Percentiles rank a stretch among this genome's conserved stretches.
Conservation (phyloP, 1,140 invertebrate species). For the Zaprionus vittiger region DNA sequence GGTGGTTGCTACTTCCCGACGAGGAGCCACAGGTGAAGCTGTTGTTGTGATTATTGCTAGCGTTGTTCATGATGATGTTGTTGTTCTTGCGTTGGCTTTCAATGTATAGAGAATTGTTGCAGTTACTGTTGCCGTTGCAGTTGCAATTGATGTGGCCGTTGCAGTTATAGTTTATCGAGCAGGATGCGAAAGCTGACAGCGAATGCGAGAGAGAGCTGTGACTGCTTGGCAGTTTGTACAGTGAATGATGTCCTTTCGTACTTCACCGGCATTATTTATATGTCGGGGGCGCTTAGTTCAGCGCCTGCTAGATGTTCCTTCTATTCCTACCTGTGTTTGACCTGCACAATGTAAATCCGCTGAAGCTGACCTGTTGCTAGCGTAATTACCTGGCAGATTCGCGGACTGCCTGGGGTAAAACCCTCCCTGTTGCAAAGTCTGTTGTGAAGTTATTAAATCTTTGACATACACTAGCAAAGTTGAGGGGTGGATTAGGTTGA, state of each 20-base stretch:
- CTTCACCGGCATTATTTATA: slow-evolving; percentile 76
- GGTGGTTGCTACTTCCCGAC: slow-evolving; percentile 22
- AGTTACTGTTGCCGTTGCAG: neutral
- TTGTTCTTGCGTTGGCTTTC: slow-evolving; percentile 49
- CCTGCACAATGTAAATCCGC: slow-evolving; percentile 22
- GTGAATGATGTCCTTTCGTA: slow-evolving; percentile 75
- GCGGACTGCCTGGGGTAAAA: slow-evolving; percentile 31
- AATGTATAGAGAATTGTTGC: slow-evolving; percentile 38
- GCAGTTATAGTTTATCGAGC: neutral
- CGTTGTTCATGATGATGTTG: neutral
- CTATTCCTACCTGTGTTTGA: slow-evolving; percentile 38
- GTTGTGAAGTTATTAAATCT: slow-evolving; percentile 31
- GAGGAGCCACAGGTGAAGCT: neutral
- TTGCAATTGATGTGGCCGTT: neutral
- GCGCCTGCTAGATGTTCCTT: slow-evolving; percentile 14
- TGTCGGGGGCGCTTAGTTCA: slow-evolving; percentile 48
- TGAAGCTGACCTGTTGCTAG: slow-evolving; percentile 48
- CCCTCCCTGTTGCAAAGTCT: slow-evolving; percentile 1
- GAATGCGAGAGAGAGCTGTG: slow-evolving; percentile 31
- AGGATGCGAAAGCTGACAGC: neutral
- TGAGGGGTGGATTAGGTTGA: neutral
- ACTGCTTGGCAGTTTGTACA: slow-evolving; percentile 58
- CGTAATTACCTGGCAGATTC: slow-evolving; percentile 67
- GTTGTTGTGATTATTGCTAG: neutral
- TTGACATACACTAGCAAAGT: slow-evolving; percentile 41